Evolutionary conservation across 2,113 vertebrate genomes (phyloP).

Genomic region (Monarcha castaneiventris): DNA sequence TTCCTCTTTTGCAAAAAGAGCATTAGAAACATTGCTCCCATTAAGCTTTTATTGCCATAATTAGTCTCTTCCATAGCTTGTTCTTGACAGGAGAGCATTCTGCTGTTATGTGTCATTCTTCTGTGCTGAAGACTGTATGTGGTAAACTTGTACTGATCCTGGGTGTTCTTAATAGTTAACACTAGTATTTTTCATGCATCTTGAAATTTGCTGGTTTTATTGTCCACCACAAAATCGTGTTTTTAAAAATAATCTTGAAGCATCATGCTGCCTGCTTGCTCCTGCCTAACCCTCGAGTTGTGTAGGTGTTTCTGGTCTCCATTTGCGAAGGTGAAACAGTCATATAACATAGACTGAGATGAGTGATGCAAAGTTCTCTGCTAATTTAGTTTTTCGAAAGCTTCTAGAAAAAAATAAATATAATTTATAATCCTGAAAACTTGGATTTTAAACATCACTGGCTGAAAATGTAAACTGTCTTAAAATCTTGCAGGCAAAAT

Average conservation of each 20-base stretch:
- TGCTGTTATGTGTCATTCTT: not conserved
- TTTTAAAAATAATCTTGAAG: not conserved
- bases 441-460: not conserved
- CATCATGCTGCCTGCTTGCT: not conserved
- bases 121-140: not conserved
- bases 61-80: not conserved
- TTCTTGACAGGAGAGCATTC: not conserved
- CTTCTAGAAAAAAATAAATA: not conserved
- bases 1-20: not conserved
- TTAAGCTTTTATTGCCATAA: slow-evolving; percentile 32
- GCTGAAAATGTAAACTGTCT: slow-evolving; percentile 34
- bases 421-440: not conserved
- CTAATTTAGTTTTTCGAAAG: not conserved
- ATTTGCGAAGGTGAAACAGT: not conserved
- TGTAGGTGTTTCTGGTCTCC: not conserved
- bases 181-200: not conserved
- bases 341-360: not conserved
- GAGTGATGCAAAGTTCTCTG: not conserved
- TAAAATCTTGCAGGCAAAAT: slow-evolving; percentile 77
- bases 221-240: not conserved
- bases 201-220: not conserved
- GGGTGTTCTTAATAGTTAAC: not conserved
- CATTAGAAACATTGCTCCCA: not conserved
- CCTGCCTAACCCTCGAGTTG: not conserved
- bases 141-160: not conserved